Percentiles rank a stretch among this genome's conserved stretches.
Evolutionary conservation across 2,797 vertebrate genomes (phyloP).

Genomic region (Alosa sapidissima): DNA sequence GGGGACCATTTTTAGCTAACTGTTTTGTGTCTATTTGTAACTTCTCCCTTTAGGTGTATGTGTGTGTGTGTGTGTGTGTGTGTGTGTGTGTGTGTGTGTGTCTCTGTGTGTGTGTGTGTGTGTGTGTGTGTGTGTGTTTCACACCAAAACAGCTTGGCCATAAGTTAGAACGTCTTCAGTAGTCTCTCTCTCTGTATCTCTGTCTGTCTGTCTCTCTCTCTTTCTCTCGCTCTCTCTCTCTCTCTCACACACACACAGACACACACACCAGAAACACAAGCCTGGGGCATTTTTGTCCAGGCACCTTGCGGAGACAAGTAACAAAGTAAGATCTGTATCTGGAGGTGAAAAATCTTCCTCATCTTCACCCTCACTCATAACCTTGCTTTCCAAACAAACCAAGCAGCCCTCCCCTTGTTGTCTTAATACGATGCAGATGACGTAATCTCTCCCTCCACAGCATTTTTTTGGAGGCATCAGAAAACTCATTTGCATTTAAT

Average conservation of each 20-base stretch:
- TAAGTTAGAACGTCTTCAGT: background rate
- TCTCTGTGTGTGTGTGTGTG: background rate
- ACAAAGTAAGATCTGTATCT: too few species aligned
- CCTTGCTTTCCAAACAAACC: too few species aligned
- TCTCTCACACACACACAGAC: background rate
- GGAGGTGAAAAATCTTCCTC: too few species aligned
- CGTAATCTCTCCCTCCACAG: background rate
- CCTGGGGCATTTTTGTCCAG: background rate
- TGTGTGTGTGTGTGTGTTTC: background rate
- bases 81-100: background rate
- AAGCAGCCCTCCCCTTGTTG: background rate
- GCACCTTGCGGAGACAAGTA: too few species aligned
- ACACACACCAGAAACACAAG: background rate
- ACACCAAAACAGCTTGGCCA: background rate
- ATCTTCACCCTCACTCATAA: too few species aligned
- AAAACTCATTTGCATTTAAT: background rate
- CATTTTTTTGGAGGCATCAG: background rate
- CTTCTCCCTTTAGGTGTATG: background rate
- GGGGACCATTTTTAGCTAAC: slow-evolving; percentile 10
- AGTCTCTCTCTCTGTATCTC: background rate
- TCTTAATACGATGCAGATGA: background rate
- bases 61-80: background rate
- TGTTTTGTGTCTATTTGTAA: background rate
- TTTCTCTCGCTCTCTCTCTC: background rate
- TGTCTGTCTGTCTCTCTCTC: background rate